Conservation (phyloP, 2,113 vertebrate genomes). For the Jacana jacana region DNA sequence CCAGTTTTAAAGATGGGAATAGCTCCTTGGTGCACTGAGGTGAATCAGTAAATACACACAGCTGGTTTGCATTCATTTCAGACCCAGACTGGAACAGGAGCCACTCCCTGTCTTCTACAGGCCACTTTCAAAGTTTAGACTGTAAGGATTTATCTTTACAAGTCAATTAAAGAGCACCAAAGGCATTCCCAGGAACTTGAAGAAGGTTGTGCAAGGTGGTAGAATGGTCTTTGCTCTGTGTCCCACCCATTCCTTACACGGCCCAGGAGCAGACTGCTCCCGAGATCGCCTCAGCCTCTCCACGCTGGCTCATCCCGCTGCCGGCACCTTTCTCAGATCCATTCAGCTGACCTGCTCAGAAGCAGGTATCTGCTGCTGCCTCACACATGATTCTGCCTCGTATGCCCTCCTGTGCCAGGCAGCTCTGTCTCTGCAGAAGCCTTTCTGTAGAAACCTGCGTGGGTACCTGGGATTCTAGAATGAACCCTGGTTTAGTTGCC, state of each 20-base stretch:
- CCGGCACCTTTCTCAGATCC: neutral
- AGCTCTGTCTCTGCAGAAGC: neutral
- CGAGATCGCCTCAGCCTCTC: neutral
- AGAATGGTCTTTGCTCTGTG: neutral
- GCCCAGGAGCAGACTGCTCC: neutral
- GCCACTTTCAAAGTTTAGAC: neutral
- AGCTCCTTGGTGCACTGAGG: neutral
- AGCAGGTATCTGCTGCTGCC: neutral
- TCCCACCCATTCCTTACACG: accelerated
- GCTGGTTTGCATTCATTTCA: neutral
- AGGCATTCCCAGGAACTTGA: neutral
- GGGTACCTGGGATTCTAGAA: neutral
- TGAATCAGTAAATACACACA: neutral
- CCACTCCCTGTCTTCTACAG: neutral
- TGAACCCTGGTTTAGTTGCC: neutral
- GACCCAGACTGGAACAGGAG: neutral
- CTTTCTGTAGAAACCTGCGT: neutral
- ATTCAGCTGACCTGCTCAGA: neutral
- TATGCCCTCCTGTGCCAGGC: neutral
- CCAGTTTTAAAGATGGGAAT: neutral
- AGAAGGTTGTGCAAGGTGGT: neutral
- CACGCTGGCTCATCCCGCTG: neutral
- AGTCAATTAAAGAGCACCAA: neutral
- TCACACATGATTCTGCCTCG: neutral
- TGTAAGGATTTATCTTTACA: neutral